phyloP scores from a whole-genome alignment of 2,888 invertebrate species.

The Drosophila hawaiiensis region DNA sequence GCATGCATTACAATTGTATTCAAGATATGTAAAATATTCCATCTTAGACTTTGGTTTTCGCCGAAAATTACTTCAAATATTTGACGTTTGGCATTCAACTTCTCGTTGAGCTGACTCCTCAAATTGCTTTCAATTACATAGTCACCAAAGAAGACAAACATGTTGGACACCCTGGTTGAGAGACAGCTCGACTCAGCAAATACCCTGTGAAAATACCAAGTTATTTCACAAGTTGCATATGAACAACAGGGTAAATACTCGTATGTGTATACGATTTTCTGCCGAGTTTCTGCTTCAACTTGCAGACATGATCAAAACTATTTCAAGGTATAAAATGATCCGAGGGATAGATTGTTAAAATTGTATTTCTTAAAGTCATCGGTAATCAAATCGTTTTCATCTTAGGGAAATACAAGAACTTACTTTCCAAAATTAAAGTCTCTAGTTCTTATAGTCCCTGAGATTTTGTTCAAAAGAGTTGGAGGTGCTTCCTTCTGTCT shows the following conservation, averaged over 20 bases:
- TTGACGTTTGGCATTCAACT: conserved; percentile 16
- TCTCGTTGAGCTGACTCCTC: conserved; percentile 27
- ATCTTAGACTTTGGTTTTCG: neutral
- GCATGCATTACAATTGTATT: neutral
- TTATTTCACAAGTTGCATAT: neutral
- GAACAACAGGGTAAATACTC: neutral
- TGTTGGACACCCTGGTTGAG: neutral
- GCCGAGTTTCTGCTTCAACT: rapidly evolving
- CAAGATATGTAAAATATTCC: neutral
- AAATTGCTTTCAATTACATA: conserved; percentile 63
- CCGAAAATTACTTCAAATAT: conserved; percentile 39
- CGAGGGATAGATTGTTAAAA: neutral
- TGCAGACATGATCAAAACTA: neutral
- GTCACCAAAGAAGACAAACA: conserved; percentile 7
- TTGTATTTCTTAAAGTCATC: neutral
- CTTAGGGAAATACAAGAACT: neutral
- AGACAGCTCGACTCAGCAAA: neutral
- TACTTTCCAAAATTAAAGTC: neutral
- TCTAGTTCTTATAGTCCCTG: neutral
- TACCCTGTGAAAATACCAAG: neutral
- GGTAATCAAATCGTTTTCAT: neutral
- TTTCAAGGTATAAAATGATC: rapidly evolving
- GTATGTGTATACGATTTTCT: rapidly evolving
- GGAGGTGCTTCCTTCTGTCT: neutral
- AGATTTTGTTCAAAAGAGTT: neutral